phyloP scores from a whole-genome alignment of 92 coral and sea anemone species.

The Hydrozoanthus gracilis region DNA sequence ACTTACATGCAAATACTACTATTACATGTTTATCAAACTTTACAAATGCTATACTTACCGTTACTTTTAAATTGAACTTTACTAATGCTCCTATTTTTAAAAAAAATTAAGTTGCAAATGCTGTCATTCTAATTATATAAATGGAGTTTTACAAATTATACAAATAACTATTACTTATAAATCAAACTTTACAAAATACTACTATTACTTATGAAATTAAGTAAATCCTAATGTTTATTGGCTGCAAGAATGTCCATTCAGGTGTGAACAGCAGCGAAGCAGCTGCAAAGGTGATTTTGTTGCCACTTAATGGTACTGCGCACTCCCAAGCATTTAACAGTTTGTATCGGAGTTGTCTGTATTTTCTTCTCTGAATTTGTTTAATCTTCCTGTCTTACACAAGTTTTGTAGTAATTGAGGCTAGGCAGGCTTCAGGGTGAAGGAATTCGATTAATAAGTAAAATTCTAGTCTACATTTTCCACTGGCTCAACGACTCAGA shows the following conservation, averaged over 20 bases:
- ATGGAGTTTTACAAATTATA: too few relatives aligned
- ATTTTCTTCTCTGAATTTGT: constrained; percentile 41
- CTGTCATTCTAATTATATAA: too few relatives aligned
- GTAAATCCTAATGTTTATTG: not conserved
- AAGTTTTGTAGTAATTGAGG: constrained; percentile 31
- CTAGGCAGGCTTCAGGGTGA: constrained; percentile 40
- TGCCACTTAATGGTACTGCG: not conserved
- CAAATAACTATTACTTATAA: too few relatives aligned
- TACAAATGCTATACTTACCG: too few relatives aligned
- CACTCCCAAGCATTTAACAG: constrained; percentile 31
- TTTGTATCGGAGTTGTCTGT: constrained; percentile 31
- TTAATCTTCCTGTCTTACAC: constrained; percentile 32
- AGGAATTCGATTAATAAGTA: constrained; percentile 38
- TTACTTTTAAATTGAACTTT: too few relatives aligned
- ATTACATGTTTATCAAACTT: too few relatives aligned
- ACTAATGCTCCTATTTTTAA: too few relatives aligned
- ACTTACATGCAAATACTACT: too few relatives aligned
- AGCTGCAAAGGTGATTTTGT: constrained; percentile 16
- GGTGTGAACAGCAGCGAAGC: constrained; percentile 33
- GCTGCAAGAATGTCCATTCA: constrained; percentile 36
- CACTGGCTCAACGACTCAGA: constrained; percentile 40
- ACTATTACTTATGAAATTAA: too few relatives aligned
- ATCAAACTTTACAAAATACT: too few relatives aligned
- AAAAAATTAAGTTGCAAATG: too few relatives aligned
- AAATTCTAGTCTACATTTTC: constrained; percentile 23